Evolutionary conservation across 2,797 vertebrate genomes (phyloP).

Genomic region (Orientallactaga sibirica): DNA sequence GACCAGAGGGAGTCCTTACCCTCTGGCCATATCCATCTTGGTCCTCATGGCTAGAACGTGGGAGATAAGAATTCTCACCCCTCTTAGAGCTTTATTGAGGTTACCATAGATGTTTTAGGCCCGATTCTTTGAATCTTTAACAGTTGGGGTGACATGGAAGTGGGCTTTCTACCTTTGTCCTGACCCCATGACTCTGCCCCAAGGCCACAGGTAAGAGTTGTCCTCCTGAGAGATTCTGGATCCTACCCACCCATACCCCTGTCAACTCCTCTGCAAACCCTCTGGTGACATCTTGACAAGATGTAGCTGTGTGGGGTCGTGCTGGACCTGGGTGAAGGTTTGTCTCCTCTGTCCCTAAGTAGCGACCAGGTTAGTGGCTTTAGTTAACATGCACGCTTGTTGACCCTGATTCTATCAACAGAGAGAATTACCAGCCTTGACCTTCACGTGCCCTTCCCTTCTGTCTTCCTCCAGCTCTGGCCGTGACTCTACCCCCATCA

Average conservation of each 20-base stretch:
- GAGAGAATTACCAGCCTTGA: background rate
- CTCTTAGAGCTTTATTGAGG: too few relatives aligned
- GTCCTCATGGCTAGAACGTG: background rate
- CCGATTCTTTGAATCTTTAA: background rate
- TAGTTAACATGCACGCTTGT: background rate
- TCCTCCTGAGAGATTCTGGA: background rate
- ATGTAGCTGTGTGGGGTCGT: background rate
- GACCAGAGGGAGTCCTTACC: background rate
- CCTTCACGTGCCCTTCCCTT: too few relatives aligned
- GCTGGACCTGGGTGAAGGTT: background rate
- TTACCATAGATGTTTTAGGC: accelerated
- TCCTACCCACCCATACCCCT: too few relatives aligned
- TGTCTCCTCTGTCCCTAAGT: accelerated
- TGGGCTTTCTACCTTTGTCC: background rate
- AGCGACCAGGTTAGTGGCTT: background rate
- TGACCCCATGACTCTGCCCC: background rate
- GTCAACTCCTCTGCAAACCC: background rate
- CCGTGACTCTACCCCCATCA: background rate
- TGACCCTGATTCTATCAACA: background rate
- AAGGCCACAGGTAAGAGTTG: background rate
- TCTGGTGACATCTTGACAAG: background rate
- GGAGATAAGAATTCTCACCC: accelerated
- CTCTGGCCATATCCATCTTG: accelerated
- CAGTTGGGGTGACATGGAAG: too few relatives aligned
- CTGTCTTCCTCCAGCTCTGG: background rate